A percentile compares a stretch with the other conserved stretches of the same genome.
phyloP scores from a whole-genome alignment of 2,797 vertebrate species.

The Sebastes paucispinis region DNA sequence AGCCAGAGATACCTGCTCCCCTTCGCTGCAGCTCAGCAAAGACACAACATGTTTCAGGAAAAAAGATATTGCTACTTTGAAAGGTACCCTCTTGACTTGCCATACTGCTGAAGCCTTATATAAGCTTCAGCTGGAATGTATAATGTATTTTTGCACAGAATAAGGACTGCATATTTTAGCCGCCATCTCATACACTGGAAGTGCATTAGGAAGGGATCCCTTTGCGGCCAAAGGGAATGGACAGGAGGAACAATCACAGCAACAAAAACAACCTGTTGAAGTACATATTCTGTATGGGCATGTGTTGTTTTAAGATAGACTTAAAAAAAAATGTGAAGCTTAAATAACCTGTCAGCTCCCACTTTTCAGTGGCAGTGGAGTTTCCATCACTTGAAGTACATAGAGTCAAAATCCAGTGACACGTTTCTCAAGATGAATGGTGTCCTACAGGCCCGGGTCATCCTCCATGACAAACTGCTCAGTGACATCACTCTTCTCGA shows the following conservation, averaged over 20 bases:
- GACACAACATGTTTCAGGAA: background rate
- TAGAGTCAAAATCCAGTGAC: slow-evolving; percentile 7
- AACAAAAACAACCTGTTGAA: background rate
- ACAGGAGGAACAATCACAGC: background rate
- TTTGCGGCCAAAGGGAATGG: background rate
- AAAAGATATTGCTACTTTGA: background rate
- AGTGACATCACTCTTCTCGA: background rate
- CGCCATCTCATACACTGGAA: background rate
- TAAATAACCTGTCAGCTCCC: background rate
- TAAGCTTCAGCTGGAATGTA: background rate
- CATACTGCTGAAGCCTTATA: background rate
- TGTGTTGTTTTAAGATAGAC: background rate
- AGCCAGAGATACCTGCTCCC: background rate
- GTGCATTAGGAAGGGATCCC: background rate
- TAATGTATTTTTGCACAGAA: background rate
- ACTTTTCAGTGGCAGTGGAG: background rate
- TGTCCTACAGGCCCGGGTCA: background rate
- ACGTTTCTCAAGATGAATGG: slow-evolving; percentile 14
- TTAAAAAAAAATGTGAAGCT: background rate
- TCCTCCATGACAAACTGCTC: slow-evolving; percentile 7
- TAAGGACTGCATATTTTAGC: background rate
- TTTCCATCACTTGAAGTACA: slow-evolving; percentile 4
- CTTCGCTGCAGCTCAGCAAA: background rate
- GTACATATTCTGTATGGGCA: background rate
- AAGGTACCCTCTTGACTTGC: background rate